Percentiles rank a stretch among this genome's conserved stretches.
Conservation (phyloP, 2,888 invertebrate genomes). For the Tachina fera region DNA sequence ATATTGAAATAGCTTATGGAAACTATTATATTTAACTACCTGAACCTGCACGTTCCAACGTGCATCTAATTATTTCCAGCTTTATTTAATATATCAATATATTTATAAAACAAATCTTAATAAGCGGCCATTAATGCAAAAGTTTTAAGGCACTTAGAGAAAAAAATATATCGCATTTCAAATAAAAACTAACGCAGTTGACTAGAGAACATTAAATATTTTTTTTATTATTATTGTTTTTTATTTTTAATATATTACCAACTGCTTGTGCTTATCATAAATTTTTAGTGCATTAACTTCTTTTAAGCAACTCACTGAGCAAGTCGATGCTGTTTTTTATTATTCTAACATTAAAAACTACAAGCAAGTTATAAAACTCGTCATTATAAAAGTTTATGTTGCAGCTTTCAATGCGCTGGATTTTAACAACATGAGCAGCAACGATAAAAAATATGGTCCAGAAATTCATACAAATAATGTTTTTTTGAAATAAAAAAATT, state of each 20-base stretch:
- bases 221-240: neutral
- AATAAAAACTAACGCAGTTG: neutral
- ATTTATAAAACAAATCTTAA: neutral
- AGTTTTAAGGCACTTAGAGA: neutral
- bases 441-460: neutral
- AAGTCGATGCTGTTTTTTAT: neutral
- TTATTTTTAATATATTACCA: neutral
- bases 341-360: slow-evolving; percentile 6
- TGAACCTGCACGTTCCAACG: no score
- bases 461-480: slow-evolving; percentile 25
- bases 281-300: slow-evolving; percentile 19
- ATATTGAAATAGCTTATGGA: no score
- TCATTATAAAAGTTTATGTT: slow-evolving; percentile 18
- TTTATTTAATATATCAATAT: no score
- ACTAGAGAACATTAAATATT: neutral
- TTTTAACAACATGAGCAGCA: slow-evolving; percentile 10
- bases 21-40: no score
- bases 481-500: neutral
- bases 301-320: neutral
- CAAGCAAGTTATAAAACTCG: slow-evolving; percentile 9
- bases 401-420: neutral
- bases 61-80: no score
- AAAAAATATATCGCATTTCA: neutral
- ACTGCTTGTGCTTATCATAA: neutral
- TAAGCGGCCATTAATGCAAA: neutral